Evolutionary conservation across 2,113 vertebrate species (phyloP).

Genomic region (Caranx ignobilis): DNA sequence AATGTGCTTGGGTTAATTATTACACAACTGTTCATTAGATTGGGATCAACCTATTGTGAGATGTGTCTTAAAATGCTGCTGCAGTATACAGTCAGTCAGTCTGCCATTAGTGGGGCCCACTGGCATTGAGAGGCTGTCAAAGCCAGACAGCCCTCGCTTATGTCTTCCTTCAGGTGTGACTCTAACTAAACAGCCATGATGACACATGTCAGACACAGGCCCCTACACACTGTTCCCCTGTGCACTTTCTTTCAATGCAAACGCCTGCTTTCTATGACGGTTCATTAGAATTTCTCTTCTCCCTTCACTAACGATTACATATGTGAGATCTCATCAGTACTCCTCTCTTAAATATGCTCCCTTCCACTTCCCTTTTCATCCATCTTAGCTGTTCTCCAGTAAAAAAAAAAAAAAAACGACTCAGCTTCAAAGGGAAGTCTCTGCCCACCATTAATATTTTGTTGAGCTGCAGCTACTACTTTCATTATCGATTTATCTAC

Average conservation of each 20-base stretch:
- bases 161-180: constrained; percentile 54
- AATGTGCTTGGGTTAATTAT: constrained; percentile 30
- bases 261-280: constrained; percentile 25
- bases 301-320: background rate
- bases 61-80: constrained; percentile 73
- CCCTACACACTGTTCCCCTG: constrained; percentile 15
- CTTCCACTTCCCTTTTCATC: background rate
- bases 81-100: constrained; percentile 16
- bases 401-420: background rate
- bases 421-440: background rate
- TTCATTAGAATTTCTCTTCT: constrained; percentile 23
- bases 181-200: constrained; percentile 57
- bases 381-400: background rate
- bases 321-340: background rate
- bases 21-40: constrained; percentile 25
- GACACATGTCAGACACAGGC: constrained; percentile 81
- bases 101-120: constrained; percentile 9
- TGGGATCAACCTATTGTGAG: constrained; percentile 42
- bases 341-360: background rate
- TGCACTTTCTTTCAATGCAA: constrained; percentile 21
- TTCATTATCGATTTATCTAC: background rate
- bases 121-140: constrained; percentile 76
- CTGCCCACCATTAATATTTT: background rate
- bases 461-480: background rate
- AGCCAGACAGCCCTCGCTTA: constrained; percentile 67